Percentiles rank a stretch among this genome's conserved stretches.
phyloP scores from a whole-genome alignment of 2,888 invertebrate genomes.

The Himalopsyche tibetana region DNA sequence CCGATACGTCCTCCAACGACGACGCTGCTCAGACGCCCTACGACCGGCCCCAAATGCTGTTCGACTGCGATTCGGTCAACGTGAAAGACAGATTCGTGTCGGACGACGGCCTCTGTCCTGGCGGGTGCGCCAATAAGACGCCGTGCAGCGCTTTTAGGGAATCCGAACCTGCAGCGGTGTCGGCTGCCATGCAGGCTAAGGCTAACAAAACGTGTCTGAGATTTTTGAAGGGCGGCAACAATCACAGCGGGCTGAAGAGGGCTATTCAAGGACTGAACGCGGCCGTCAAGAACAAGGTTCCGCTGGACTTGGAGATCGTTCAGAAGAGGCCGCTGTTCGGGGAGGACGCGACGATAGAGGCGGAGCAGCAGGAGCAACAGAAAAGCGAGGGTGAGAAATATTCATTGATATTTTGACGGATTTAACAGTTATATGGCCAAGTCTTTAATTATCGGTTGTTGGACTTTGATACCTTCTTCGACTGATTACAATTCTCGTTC shows the following conservation, averaged over 20 bases:
- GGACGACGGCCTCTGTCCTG: conserved; percentile 50
- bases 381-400: background rate
- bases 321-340: conserved; percentile 39
- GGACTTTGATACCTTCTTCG: no score
- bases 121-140: conserved; percentile 52
- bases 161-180: background rate
- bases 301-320: background rate
- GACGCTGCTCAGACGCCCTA: background rate
- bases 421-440: no score
- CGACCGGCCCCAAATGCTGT: conserved; percentile 59
- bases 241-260: background rate
- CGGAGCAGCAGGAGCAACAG: background rate
- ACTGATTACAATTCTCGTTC: no score
- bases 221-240: background rate
- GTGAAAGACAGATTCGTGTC: conserved; percentile 47
- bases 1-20: background rate
- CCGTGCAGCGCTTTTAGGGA: conserved; percentile 49
- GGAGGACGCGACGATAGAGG: background rate
- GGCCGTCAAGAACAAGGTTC: conserved; percentile 11
- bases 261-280: background rate
- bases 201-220: background rate
- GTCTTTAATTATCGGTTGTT: no score
- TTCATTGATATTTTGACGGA: no score
- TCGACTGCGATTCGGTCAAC: conserved; percentile 63
- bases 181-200: background rate